Conservation (phyloP, 1,140 invertebrate species). For the Leguminivora glycinivorella region DNA sequence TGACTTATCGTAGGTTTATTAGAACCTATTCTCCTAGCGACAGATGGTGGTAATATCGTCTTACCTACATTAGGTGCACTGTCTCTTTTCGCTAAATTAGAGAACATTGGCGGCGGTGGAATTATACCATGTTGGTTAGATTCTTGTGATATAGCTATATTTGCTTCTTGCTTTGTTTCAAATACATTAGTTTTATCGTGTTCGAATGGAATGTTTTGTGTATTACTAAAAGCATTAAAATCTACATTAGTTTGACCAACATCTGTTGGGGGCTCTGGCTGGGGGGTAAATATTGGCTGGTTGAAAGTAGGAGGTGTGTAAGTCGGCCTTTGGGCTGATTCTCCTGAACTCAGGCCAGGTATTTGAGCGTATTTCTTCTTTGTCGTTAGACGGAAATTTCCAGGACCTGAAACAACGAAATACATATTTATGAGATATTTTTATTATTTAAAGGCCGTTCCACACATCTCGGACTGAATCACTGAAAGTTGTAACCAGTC, state of each 20-base stretch:
- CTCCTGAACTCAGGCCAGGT: constrained; percentile 73
- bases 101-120: constrained; percentile 72
- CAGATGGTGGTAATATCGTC: constrained; percentile 63
- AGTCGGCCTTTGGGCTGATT: constrained; percentile 37
- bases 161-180: constrained; percentile 20
- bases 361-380: constrained; percentile 82
- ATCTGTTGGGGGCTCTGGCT: constrained; percentile 21
- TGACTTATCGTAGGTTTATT: constrained; percentile 60
- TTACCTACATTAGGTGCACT: constrained; percentile 46
- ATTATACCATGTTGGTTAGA: constrained; percentile 41
- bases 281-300: constrained; percentile 26
- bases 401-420: constrained; percentile 59
- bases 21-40: constrained; percentile 59
- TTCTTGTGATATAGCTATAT: constrained; percentile 18
- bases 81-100: constrained; percentile 49
- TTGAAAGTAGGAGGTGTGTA: constrained; percentile 33
- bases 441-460: too few species aligned
- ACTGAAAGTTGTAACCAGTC: too few species aligned
- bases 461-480: too few species aligned
- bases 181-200: constrained; percentile 12
- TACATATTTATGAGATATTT: neutral
- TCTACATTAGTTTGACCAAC: neutral
- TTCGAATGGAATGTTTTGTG: constrained; percentile 13
- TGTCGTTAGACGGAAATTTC: constrained; percentile 77
- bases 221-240: constrained; percentile 12